These are phyloP conservation scores for Lepidurus packardi DNA, from an alignment of 1,140 invertebrate genomes.

Conservation along the genomic window DNA sequence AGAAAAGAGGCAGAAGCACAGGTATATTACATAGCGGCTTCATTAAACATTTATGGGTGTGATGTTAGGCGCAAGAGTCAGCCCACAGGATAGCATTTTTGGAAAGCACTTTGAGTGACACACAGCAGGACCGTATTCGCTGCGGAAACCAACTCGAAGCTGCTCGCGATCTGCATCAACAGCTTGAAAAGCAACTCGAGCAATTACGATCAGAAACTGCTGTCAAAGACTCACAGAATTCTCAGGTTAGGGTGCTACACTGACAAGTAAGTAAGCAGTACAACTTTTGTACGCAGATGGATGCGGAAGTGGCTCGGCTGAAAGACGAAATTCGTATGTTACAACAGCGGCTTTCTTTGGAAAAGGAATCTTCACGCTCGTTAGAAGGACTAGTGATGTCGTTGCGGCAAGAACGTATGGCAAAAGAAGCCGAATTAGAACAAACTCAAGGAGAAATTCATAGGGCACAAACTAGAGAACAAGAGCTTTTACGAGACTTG, in stretches of 20 bases:
- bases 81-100: conserved; percentile 24
- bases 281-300: conserved; percentile 22
- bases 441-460: conserved; percentile 8
- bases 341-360: conserved; percentile 26
- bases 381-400: conserved; percentile 27
- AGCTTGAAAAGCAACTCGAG: conserved; percentile 33
- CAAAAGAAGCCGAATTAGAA: conserved; percentile 22
- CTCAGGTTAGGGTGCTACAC: not conserved
- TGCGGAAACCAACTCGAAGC: conserved; percentile 27
- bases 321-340: conserved; percentile 29
- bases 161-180: conserved; percentile 26
- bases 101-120: conserved; percentile 30
- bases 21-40: not conserved
- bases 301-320: conserved; percentile 23
- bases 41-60: not conserved
- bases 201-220: conserved; percentile 28
- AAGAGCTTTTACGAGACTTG: not conserved
- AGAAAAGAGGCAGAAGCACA: conserved; percentile 27
- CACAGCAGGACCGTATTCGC: conserved; percentile 25
- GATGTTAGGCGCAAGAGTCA: conserved; percentile 27
- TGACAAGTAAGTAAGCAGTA: not conserved
- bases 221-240: conserved; percentile 24
- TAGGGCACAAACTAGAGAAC: not conserved
- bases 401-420: conserved; percentile 29
- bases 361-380: conserved; percentile 27